These are phyloP conservation scores for Erinaceus europaeus DNA, from an alignment of 2,113 vertebrate species.

Conservation along the genomic window DNA sequence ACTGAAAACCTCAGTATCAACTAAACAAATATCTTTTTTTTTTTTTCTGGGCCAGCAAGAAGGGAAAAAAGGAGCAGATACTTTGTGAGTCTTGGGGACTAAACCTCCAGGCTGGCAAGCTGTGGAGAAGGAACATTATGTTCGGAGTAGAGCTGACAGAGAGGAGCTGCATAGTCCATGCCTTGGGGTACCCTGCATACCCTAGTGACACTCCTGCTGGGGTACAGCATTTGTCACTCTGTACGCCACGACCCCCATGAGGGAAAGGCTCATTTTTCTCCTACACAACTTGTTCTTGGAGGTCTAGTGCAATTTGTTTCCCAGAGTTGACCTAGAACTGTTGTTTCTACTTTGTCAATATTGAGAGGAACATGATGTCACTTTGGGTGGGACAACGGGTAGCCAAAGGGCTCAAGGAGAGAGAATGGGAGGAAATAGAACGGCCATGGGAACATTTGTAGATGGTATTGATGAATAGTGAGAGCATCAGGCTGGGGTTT, in stretches of 20 bases:
- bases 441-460: accelerated
- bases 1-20: neutral
- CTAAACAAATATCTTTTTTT: too few species aligned
- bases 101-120: neutral
- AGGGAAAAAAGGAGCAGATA: neutral
- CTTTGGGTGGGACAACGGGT: neutral
- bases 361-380: neutral
- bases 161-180: neutral
- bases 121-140: neutral
- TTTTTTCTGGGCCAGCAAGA: accelerated
- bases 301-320: neutral
- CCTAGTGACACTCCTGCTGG: accelerated
- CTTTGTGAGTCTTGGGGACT: neutral
- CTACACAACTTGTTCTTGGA: neutral
- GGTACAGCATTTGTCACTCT: neutral
- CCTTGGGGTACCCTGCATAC: neutral
- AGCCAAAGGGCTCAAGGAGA: neutral
- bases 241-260: accelerated
- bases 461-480: neutral
- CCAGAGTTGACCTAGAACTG: too few species aligned
- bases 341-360: too few species aligned
- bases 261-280: neutral
- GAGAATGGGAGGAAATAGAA: neutral
- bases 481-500: neutral
- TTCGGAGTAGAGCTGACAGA: too few species aligned